phyloP scores from a whole-genome alignment of 2,113 vertebrate genomes.

The Macrotus californicus region DNA sequence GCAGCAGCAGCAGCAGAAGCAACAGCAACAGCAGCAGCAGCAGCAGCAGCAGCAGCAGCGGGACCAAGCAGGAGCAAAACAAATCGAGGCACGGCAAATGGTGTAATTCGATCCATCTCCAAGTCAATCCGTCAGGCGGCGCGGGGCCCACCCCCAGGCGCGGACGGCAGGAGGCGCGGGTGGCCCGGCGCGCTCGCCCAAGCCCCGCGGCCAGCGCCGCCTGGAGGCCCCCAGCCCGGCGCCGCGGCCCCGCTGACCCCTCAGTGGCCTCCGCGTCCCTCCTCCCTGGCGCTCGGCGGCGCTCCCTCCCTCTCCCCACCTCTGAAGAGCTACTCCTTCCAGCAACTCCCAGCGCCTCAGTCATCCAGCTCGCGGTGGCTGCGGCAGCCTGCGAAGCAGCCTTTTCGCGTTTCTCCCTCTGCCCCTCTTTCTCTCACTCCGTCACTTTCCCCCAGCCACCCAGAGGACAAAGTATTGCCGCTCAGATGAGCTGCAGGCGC shows the following conservation, averaged over 20 bases:
- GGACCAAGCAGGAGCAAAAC: conserved; percentile 82
- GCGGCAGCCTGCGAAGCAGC: conserved; percentile 18
- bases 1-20: conserved; percentile 66
- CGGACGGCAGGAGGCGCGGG: conserved; percentile 69
- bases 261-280: conserved; percentile 58
- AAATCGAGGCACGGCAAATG: conserved; percentile 85
- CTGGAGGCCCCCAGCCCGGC: conserved; percentile 51
- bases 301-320: conserved; percentile 60
- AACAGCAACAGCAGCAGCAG: conserved; percentile 24
- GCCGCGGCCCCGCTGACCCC: conserved; percentile 49
- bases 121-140: conserved; percentile 81
- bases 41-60: conserved; percentile 68
- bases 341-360: conserved; percentile 27
- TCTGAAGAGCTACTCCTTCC: conserved; percentile 40
- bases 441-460: conserved; percentile 13
- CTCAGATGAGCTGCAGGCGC: not conserved
- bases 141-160: conserved; percentile 80
- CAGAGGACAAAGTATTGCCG: conserved; percentile 54
- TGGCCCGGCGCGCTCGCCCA: conserved; percentile 69
- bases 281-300: conserved; percentile 58
- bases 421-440: not conserved
- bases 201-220: conserved; percentile 74
- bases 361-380: not conserved
- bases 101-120: conserved; percentile 89
- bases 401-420: not conserved